Percentiles rank a stretch among this genome's conserved stretches.
These are phyloP conservation scores for Heteropelma amictum DNA, from an alignment of 2,888 invertebrate species.

Conservation along the genomic window DNA sequence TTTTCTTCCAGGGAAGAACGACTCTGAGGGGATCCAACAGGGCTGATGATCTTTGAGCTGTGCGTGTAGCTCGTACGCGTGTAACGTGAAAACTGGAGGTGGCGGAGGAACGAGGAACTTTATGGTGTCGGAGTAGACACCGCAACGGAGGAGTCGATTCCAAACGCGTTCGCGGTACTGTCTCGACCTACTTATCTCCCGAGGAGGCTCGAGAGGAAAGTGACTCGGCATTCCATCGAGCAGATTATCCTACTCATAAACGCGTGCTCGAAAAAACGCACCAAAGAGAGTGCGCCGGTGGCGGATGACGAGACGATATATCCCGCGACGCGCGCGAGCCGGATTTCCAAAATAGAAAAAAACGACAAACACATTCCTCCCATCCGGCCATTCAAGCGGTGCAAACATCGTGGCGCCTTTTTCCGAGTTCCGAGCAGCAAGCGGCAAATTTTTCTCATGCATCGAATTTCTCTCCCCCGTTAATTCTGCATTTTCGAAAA, in stretches of 20 bases:
- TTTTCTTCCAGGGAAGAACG: too few relatives aligned
- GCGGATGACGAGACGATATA: conserved; percentile 14
- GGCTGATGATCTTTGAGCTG: too few relatives aligned
- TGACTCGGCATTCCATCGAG: conserved; percentile 62
- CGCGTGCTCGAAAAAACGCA: neutral
- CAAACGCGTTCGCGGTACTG: conserved; percentile 53
- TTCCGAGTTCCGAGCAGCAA: conserved; percentile 31
- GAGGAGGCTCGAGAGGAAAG: conserved; percentile 60
- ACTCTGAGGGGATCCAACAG: too few relatives aligned
- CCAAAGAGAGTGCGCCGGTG: conserved; percentile 1
- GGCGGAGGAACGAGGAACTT: neutral
- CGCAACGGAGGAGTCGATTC: neutral
- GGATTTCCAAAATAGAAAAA: conserved; percentile 46
- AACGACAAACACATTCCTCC: too few relatives aligned
- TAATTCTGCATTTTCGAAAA: too few relatives aligned
- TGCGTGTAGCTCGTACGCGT: neutral
- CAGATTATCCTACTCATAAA: conserved; percentile 42
- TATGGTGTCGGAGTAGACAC: neutral
- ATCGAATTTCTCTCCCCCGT: too few relatives aligned
- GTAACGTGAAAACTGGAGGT: conserved; percentile 16
- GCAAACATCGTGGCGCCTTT: neutral
- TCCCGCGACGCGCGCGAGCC: conserved; percentile 13
- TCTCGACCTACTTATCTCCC: conserved; percentile 59
- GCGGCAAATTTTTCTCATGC: too few relatives aligned
- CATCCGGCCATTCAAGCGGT: neutral